Conservation (phyloP, 2,888 invertebrate species). For the Merodon equestris region DNA sequence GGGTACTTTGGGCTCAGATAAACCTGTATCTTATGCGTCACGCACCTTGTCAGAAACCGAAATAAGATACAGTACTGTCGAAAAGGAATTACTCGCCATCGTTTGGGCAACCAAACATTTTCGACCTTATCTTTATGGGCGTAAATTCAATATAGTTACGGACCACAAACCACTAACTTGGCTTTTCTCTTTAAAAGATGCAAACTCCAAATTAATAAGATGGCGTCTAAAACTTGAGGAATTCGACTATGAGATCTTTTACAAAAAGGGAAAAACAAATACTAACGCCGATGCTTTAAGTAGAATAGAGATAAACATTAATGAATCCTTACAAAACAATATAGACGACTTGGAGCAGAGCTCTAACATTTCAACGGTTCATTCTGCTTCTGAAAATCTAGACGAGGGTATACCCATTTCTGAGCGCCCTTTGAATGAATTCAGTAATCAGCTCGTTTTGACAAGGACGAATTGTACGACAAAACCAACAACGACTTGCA, state of each 20-base stretch:
- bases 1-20: background rate
- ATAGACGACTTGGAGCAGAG: no score
- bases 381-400: conserved; percentile 24
- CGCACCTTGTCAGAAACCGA: conserved; percentile 4
- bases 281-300: no score
- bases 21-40: conserved; percentile 1
- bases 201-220: conserved; percentile 58
- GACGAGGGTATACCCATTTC: conserved; percentile 2
- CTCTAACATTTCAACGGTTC: no score
- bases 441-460: conserved; percentile 31
- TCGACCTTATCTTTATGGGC: conserved; percentile 2
- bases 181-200: conserved; percentile 33
- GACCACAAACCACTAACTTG: conserved; percentile 12
- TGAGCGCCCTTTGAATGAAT: conserved; percentile 40
- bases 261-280: conserved; percentile 69
- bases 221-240: conserved; percentile 47
- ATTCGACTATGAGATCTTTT: conserved; percentile 42
- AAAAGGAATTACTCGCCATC: background rate
- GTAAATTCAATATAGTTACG: background rate
- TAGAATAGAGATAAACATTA: no score
- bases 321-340: no score
- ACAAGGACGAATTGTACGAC: conserved; percentile 4
- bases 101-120: conserved; percentile 4
- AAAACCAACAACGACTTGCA: background rate
- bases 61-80: background rate